Conservation (phyloP, 2,797 vertebrate species). For the Hylomyscus alleni region DNA sequence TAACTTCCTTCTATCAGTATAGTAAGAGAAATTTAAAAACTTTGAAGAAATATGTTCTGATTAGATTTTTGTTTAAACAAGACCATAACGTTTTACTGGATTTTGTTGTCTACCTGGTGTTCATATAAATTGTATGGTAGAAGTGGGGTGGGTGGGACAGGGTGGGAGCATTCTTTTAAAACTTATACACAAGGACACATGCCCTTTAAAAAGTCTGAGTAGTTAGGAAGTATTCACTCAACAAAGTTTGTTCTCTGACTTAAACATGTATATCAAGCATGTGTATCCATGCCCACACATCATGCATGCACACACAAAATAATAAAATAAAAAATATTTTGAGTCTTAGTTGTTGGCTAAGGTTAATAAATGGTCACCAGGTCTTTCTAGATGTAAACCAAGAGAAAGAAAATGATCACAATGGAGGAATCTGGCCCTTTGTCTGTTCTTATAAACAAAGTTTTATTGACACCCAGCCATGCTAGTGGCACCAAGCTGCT, state of each 20-base stretch:
- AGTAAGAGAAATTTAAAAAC: neutral
- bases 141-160: no score
- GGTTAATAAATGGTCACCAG: neutral
- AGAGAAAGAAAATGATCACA: neutral
- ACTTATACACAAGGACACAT: neutral
- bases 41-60: neutral
- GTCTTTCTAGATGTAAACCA: neutral
- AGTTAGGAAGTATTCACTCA: neutral
- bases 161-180: neutral
- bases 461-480: neutral
- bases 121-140: neutral
- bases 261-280: neutral
- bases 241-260: neutral
- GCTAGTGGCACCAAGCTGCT: neutral
- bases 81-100: neutral
- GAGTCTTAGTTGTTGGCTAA: neutral
- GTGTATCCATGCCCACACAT: neutral
- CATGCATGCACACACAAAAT: neutral
- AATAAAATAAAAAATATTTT: neutral
- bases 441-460: conserved; percentile 51
- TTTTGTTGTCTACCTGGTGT: neutral
- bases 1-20: neutral
- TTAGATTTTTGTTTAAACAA: conserved; percentile 35
- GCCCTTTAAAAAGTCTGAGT: neutral
- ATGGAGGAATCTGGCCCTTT: fast-evolving